Evolutionary conservation across 1,140 invertebrate species (phyloP), one percentile per base, ranked within the genome.

Genomic region (Philopotamus ludificatus): DNA sequence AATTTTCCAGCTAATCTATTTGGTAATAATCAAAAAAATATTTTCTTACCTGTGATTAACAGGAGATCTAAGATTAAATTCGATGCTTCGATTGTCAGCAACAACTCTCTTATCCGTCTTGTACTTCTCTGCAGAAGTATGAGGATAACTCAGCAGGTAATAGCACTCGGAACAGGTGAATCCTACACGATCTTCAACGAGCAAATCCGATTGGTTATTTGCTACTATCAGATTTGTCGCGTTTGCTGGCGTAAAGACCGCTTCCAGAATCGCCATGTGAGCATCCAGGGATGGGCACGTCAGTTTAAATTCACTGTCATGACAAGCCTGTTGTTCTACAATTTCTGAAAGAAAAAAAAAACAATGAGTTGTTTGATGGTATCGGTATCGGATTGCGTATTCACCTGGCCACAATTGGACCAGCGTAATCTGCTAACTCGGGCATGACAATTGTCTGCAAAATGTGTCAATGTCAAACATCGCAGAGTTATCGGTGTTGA

Each of bases 191-290:
- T 67, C 45, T 66, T 65, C 21, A 71, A 8, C 22, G 47, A 47
- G 69, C n/a, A 70, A 66, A 66, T 72, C 72, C 16, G 68, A 71
- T 55, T 51, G 39, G 23, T 71, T 72, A 67, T 74, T 74, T 21
- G 68, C 59, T 12, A 55, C 15, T 2, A 44, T 65, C 57, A 22
- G 44, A 67, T 26, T 74, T 63, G 67, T 74, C 57, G 75, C 70
- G n/a, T 76, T 75, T 25, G 65, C 39, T 4, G 80, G 73, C 9
- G 78, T 80, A 70, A 81, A 82, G 73, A 76, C 79, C 3, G 80
- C 80, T 55, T 83, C 81, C 49, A 83, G 72, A 3, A 83, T 73
- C 2, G 80, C 81, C 18, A 83, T 77, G 65, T 80, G 79, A 3
- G 76, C 75, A 71, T 82, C 79, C 50, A 83, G 61, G 3, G 80